These are phyloP conservation scores for Ischnura elegans DNA, from an alignment of 2,888 invertebrate species.

Conservation along the genomic window DNA sequence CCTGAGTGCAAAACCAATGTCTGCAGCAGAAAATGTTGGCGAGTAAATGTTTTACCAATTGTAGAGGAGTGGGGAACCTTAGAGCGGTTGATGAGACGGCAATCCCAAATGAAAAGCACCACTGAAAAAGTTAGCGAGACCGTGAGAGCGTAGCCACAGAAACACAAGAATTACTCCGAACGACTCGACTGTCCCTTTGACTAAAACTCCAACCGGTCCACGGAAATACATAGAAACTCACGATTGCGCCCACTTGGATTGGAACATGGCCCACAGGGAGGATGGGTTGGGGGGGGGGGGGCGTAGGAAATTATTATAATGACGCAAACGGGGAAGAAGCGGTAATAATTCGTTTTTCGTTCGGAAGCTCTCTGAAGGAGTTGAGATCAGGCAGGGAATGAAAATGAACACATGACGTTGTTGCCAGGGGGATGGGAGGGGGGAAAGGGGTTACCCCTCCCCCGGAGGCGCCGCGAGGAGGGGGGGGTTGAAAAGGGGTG, in stretches of 20 bases:
- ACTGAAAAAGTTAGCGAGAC: constrained; percentile 39
- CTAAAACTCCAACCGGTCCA: neutral
- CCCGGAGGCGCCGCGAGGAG: neutral
- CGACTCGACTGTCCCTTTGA: neutral
- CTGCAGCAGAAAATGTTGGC: neutral
- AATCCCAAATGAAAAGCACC: neutral
- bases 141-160: constrained; percentile 45
- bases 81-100: neutral
- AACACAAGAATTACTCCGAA: constrained; percentile 34
- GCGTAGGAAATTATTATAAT: constrained; percentile 52
- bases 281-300: neutral
- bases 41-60: neutral
- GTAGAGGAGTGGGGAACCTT: neutral
- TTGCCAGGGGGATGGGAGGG: neutral
- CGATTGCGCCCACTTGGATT: constrained; percentile 41
- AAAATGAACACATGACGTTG: constrained; percentile 21
- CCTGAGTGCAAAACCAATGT: no score
- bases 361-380: constrained; percentile 8
- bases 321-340: neutral
- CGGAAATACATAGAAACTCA: constrained; percentile 51
- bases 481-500: neutral
- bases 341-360: constrained; percentile 32
- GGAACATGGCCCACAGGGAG: neutral
- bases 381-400: neutral
- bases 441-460: neutral